These are phyloP conservation scores for Limosa lapponica DNA, from an alignment of 2,797 vertebrate species.

Conservation along the genomic window DNA sequence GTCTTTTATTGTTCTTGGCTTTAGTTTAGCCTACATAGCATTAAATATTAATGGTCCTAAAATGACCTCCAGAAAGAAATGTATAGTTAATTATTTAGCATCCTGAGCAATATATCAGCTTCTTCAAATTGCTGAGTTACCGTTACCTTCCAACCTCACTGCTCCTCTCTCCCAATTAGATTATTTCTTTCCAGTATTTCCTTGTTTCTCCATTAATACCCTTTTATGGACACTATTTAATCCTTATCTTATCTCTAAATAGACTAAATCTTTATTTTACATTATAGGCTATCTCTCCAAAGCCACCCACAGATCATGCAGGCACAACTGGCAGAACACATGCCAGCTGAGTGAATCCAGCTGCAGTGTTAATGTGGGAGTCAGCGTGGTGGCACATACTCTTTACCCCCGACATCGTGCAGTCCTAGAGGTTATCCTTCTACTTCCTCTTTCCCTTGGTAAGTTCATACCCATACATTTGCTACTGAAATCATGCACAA, in stretches of 20 bases:
- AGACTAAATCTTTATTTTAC: neutral
- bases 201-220: neutral
- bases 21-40: neutral
- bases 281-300: neutral
- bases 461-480: neutral
- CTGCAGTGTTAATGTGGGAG: neutral
- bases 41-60: conserved; percentile 9
- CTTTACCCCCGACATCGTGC: neutral
- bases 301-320: neutral
- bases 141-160: neutral
- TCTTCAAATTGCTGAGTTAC: neutral
- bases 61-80: neutral
- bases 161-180: neutral
- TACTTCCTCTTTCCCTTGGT: neutral
- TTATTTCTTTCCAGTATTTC: neutral
- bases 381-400: neutral
- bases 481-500: neutral
- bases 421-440: neutral
- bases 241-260: neutral
- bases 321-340: neutral
- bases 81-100: conserved; percentile 36
- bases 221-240: neutral
- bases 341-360: neutral
- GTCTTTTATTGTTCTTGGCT: neutral
- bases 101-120: neutral